Conservation (phyloP, 2,113 vertebrate genomes). For the Laticauda colubrina region DNA sequence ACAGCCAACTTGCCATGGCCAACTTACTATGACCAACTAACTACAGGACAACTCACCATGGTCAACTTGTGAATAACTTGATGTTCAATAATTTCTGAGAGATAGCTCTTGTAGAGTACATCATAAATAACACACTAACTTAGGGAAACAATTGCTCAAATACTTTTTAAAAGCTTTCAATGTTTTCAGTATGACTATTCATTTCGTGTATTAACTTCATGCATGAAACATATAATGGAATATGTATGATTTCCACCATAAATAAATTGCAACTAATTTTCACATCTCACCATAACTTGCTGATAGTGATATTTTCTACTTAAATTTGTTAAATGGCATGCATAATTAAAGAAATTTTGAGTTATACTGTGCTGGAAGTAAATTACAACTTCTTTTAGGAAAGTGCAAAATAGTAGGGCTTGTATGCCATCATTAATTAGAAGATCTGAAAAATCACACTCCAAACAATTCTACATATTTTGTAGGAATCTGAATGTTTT, state of each 20-base stretch:
- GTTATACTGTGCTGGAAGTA: constrained; percentile 41
- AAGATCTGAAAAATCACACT: constrained; percentile 30
- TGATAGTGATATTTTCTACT: constrained; percentile 37
- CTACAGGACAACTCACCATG: background rate
- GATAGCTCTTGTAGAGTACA: background rate
- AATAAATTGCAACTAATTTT: background rate
- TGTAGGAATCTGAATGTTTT: constrained; percentile 48
- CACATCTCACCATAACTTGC: background rate
- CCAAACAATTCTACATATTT: constrained; percentile 33
- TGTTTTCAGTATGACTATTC: constrained; percentile 13
- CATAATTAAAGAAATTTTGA: constrained; percentile 37
- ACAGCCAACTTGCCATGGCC: background rate
- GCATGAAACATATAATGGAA: constrained; percentile 24
- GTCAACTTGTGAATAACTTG: background rate
- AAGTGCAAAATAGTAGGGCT: constrained; percentile 33
- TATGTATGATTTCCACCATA: constrained; percentile 42
- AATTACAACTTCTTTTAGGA: constrained; percentile 40
- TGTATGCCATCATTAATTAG: constrained; percentile 42
- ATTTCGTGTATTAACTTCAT: constrained; percentile 27
- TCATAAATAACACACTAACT: constrained; percentile 25
- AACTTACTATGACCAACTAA: background rate
- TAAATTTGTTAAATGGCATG: constrained; percentile 39
- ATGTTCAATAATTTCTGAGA: background rate
- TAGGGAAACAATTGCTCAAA: constrained; percentile 5
- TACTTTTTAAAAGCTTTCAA: background rate